A percentile compares a stretch with the other conserved stretches of the same genome.
phyloP scores from a whole-genome alignment of 2,888 invertebrate species.

The Drepanosiphum platanoidis region DNA sequence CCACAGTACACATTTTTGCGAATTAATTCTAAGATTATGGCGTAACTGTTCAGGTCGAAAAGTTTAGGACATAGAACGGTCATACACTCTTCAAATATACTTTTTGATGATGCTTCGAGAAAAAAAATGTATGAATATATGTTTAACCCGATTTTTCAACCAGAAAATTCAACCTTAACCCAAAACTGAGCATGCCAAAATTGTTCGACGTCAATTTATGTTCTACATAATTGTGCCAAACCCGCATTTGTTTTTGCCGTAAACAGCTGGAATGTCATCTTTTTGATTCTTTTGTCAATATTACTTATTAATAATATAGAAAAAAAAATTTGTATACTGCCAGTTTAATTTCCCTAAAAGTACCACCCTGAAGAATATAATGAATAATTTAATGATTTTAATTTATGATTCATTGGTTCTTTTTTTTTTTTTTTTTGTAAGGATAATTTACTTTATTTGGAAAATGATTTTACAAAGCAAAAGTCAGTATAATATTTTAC shows the following conservation, averaged over 20 bases:
- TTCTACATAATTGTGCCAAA: slow-evolving; percentile 38
- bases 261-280: slow-evolving; percentile 33
- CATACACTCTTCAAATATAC: slow-evolving; percentile 9
- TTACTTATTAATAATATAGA: background rate
- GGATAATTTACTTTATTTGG: too few species aligned
- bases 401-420: too few species aligned
- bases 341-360: too few species aligned
- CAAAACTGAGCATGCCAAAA: slow-evolving; percentile 50
- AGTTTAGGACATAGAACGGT: slow-evolving; percentile 37
- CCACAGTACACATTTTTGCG: background rate
- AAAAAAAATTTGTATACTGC: too few species aligned
- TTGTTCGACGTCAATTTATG: slow-evolving; percentile 31
- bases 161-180: slow-evolving; percentile 44
- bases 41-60: slow-evolving; percentile 8
- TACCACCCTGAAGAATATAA: too few species aligned
- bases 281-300: background rate
- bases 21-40: background rate
- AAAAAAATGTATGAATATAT: slow-evolving; percentile 18
- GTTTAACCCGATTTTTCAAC: slow-evolving; percentile 39
- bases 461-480: too few species aligned
- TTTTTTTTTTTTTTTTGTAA: too few species aligned
- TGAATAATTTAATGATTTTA: too few species aligned
- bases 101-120: slow-evolving; percentile 9
- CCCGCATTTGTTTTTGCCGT: slow-evolving; percentile 11
- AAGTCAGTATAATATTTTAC: too few species aligned